phyloP scores from a whole-genome alignment of 2,113 vertebrate species.

The Larimichthys polyactis region DNA sequence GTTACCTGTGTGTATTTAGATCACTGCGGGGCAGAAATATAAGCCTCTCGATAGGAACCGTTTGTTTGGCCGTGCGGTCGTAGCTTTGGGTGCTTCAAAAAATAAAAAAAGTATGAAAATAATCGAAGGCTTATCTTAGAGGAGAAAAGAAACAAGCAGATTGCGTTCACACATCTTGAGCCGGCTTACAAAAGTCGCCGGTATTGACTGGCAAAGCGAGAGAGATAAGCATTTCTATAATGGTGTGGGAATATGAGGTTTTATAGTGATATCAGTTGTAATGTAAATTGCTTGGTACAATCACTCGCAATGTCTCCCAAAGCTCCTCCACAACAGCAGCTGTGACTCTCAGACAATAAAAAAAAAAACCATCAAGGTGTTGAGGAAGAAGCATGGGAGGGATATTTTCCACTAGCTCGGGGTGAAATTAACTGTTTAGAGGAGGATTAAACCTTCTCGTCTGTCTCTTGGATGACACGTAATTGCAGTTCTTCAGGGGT shows the following conservation, averaged over 20 bases:
- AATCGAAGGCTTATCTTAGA: constrained; percentile 48
- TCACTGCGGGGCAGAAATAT: constrained; percentile 52
- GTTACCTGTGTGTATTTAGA: constrained; percentile 51
- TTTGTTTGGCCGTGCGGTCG: constrained; percentile 54
- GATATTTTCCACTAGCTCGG: constrained; percentile 37
- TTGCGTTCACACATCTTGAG: constrained; percentile 29
- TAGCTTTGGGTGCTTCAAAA: constrained; percentile 26
- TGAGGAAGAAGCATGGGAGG: constrained; percentile 32
- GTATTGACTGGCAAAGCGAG: constrained; percentile 21
- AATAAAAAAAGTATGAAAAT: constrained; percentile 34
- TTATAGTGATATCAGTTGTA: constrained; percentile 36
- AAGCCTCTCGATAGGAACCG: constrained; percentile 33
- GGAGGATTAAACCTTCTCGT: constrained; percentile 48
- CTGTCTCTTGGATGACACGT: constrained; percentile 35
- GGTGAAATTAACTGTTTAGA: constrained; percentile 38
- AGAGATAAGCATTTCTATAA: constrained; percentile 54
- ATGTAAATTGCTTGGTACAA: constrained; percentile 51
- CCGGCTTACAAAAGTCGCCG: constrained; percentile 11
- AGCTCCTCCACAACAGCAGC: constrained; percentile 3
- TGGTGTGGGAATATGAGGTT: constrained; percentile 46
- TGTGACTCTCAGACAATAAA: constrained; percentile 22
- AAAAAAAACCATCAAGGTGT: constrained; percentile 40
- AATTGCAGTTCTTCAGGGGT: constrained; percentile 40
- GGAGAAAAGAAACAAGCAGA: constrained; percentile 16
- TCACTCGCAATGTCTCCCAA: constrained; percentile 28